These are phyloP conservation scores for Dicrostonyx torquatus DNA, from an alignment of 2,797 vertebrate species.

Conservation along the genomic window DNA sequence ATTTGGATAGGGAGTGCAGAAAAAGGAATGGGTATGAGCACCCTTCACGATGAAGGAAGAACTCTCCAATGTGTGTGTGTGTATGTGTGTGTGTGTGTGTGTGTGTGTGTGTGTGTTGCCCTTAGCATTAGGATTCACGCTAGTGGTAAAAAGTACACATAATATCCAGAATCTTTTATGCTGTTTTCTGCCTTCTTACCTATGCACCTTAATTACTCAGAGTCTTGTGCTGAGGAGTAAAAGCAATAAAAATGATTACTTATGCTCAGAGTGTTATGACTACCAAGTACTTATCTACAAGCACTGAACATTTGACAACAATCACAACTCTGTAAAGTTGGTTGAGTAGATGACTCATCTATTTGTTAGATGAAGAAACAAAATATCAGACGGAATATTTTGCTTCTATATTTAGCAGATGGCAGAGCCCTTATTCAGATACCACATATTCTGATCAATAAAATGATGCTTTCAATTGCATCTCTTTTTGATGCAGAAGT, in stretches of 20 bases:
- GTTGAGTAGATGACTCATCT: background rate
- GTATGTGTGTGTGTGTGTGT: background rate
- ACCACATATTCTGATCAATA: background rate
- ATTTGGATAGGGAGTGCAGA: background rate
- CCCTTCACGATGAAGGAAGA: background rate
- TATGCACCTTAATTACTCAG: background rate
- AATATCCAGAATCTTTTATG: background rate
- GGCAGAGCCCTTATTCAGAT: background rate
- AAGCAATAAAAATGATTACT: background rate
- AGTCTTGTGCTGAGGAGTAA: background rate
- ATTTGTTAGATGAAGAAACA: background rate
- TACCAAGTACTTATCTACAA: background rate
- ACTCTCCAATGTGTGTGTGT: background rate
- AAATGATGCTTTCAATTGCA: rapidly evolving
- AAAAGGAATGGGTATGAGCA: background rate
- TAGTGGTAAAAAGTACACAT: background rate
- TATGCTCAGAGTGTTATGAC: background rate
- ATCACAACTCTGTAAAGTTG: background rate
- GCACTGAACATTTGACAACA: background rate
- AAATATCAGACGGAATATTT: background rate
- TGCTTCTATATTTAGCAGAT: background rate
- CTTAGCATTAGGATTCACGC: background rate
- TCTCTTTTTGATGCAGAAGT: background rate
- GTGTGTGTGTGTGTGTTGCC: background rate
- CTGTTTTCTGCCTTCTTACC: background rate